phyloP scores from a whole-genome alignment of 2,797 vertebrate species.

The Gallinago solitaria region DNA sequence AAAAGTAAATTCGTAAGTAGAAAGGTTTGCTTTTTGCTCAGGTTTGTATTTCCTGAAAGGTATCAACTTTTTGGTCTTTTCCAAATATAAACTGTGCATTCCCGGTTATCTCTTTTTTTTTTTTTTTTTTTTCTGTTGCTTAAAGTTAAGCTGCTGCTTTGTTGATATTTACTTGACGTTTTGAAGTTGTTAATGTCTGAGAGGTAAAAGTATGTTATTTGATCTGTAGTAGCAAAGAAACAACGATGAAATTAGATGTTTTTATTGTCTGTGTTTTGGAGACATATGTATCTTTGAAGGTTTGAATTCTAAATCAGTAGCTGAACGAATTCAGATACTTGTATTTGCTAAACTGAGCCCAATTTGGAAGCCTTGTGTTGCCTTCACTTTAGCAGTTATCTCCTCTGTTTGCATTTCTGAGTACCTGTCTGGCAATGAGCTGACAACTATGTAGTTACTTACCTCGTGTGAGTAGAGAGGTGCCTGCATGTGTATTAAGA shows the following conservation, averaged over 20 bases:
- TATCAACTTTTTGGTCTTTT: neutral
- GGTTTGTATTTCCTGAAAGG: constrained; percentile 1
- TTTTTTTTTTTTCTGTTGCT: neutral
- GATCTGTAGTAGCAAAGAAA: neutral
- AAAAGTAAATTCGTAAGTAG: constrained; percentile 98
- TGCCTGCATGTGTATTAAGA: neutral
- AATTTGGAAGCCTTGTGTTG: neutral
- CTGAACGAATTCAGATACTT: neutral
- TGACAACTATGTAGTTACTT: neutral
- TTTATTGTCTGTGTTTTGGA: neutral
- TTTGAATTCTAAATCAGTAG: neutral
- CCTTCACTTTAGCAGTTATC: neutral
- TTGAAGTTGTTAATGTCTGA: neutral
- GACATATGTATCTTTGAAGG: neutral
- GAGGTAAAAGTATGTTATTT: neutral
- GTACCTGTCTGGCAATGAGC: neutral
- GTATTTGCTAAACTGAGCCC: neutral
- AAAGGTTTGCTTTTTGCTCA: neutral
- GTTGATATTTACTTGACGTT: neutral
- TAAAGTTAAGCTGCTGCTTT: neutral
- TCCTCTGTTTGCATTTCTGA: neutral
- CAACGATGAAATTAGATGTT: neutral
- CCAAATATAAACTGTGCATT: neutral
- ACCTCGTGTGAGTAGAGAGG: neutral
- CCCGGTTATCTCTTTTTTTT: neutral